Base-by-base conservation (phyloP, 2,113 vertebrate species). In the Genyomyrus donnyi region DNA sequence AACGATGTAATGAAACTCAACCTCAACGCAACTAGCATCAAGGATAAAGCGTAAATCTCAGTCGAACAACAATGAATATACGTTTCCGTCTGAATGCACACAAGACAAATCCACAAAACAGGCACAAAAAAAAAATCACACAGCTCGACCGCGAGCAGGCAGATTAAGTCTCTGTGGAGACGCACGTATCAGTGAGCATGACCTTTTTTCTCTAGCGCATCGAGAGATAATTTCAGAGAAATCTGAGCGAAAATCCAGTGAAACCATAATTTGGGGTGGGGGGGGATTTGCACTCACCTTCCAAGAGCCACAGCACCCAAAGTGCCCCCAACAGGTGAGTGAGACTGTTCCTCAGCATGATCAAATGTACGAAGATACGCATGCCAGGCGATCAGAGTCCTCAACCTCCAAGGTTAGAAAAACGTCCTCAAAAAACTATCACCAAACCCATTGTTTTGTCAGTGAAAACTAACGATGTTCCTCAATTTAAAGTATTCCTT, bases 241-340 rank as follows among this genome's bases (percentile, higher is more conserved):
- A 6, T 53, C 50, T 35, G 56, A 62, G 13, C 46, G 15, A 58
- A 90, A 42, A 52, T 83, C 70, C 19, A 46, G 56, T 50, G 31
- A 46, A 83, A 80, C 35, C 74, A 19, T 80, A 35, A 15, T 17
- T 17, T 77, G 11, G 70, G 13, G 62, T 3, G 88, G 17, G 85
- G 46, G 48, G 27, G 11, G n/a, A 85, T n/a, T 13, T 91, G 88
- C 48, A 94, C 95, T 95, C 92, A 96, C 96, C 96, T 95, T 94
- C 94, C 92, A 93, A 94, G 86, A 93, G 85, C 90, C 92, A 92
- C 90, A 95, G 90, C 91, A 95, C 58, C 93, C 94, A 95, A 89
- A 93, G 89, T 90, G 92, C 92, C 89, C 90, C 93, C 91, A 95
- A 90, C 94, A 95, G 94, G 94, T 95, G 94, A 94, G 92, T 89